Evolutionary conservation across 2,888 invertebrate species (phyloP), one percentile per base, ranked within the genome.

Genomic region (Xylota segnis): DNA sequence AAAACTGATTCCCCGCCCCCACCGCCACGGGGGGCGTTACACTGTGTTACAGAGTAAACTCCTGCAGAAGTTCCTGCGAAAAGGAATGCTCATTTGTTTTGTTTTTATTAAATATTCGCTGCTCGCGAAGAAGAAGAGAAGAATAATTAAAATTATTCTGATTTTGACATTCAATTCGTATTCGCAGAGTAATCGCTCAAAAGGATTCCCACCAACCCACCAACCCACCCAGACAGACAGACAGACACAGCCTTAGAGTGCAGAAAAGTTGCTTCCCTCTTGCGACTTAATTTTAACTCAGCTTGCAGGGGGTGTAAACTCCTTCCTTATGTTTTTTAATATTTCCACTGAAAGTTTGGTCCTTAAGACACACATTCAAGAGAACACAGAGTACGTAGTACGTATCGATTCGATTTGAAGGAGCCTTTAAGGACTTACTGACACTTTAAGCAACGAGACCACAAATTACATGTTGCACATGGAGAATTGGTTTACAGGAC

Each of bases 111-210:
- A 66, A 45, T 45, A 43, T 54, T 61, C n/a, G 43, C 52, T 14
- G 10, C 16, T 27, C 0, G n/a, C n/a, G n/a, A n/a, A n/a, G 7
- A 63, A 65, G 27, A 59, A 23, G 54, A 61, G 54, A 61, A 78
- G 78, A 83, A 83, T 83, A 83, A 83, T 83, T 83, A 83, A 78
- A 83, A 72, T 66, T 65, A 78, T 83, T 78, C 66, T 78, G 78
- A 61, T 83, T 83, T 72, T 83, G 83, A 83, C 83, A 77, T 83
- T 66, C 83, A 83, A 66, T 72, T 83, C 78, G 58, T 77, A 47
- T 34, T 72, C 54, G 83, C 47, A 43, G 12, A 83, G 71, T 68
- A 83, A 83, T 83, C 83, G 61, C 83, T 83, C 78, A 78, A 72
- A 77, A 66, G 54, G 58, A 78, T 72, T 78, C 58, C 43, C 63